Base-by-base conservation (phyloP, 2,113 vertebrate genomes). In the Callionymus lyra region DNA sequence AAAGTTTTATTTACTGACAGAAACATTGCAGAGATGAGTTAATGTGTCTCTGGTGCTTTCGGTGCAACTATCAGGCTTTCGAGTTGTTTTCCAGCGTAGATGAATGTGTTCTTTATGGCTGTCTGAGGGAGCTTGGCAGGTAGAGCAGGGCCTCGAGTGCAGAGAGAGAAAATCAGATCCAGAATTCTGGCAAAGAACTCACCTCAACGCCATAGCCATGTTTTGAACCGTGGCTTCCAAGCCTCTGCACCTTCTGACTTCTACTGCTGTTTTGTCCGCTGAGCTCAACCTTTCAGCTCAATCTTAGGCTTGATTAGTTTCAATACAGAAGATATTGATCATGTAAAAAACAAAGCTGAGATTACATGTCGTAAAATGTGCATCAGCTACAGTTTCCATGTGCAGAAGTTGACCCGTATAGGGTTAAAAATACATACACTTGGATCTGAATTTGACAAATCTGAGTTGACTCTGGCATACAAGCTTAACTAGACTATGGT, bases 91-190 rank as follows among this genome's bases (percentile, higher is more conserved):
- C 66, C 69, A 72, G 56, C 76, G 68, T 57, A 62, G 66, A 77
- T 84, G 76, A 82, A 82, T 80, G 74, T 59, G 32, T 72, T 63
- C 74, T 83, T 82, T 80, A 82, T 83, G 68, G 63, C 51, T 64
- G 65, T 59, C 52, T 68, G 45, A 72, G 56, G 64, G 48, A 38
- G 56, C 47, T 82, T 83, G 80, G 82, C 81, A 83, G 77, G 75
- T 85, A 71, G 57, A 48, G 59, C 50, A 33, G 50, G 53, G 67
- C 59, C 65, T 39, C 69, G 74, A 80, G 75, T 64, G 53, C 48
- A 55, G 38, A 59, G 65, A 62, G 68, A 77, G 74, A 76, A 83
- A 85, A 85, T 84, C 56, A 75, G 63, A 76, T 82, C 78, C 82
- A 82, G 83, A 84, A 54, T 59, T 80, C 65, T 82, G 81, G 81